These are phyloP conservation scores for Panulirus ornatus DNA, from an alignment of 1,140 invertebrate genomes.

Conservation along the genomic window DNA sequence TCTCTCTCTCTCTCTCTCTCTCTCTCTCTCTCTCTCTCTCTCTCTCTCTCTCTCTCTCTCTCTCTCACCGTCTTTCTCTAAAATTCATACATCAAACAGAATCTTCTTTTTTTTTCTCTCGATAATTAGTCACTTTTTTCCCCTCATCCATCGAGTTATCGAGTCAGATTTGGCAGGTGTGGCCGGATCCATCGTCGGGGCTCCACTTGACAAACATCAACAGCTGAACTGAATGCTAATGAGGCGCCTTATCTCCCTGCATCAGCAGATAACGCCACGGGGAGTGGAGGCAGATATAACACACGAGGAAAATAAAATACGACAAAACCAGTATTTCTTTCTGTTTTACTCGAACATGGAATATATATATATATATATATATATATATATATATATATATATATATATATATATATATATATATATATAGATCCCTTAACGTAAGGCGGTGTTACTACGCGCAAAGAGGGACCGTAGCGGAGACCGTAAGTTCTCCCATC, in stretches of 20 bases:
- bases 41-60: conserved; percentile 3
- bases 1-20: background rate
- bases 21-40: background rate
- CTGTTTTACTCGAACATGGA: too few species aligned
- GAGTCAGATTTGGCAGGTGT: too few species aligned
- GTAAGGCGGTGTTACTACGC: too few species aligned
- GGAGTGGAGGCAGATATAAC: background rate
- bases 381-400: too few species aligned
- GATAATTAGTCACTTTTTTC: background rate
- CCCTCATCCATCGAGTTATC: background rate
- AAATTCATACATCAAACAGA: background rate
- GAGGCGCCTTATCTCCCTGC: conserved; percentile 22
- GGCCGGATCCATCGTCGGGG: too few species aligned
- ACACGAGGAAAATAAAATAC: background rate
- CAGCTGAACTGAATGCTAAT: conserved; percentile 45
- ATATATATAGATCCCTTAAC: too few species aligned
- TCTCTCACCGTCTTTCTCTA: background rate
- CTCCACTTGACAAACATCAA: conserved; percentile 40
- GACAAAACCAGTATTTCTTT: too few species aligned
- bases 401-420: too few species aligned
- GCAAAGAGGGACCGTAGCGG: too few species aligned
- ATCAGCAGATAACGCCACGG: background rate
- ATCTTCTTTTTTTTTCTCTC: background rate
- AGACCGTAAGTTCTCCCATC: too few species aligned
- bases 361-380: too few species aligned